Conservation (phyloP, 2,113 vertebrate genomes). For the Chaetodon trifascialis region DNA sequence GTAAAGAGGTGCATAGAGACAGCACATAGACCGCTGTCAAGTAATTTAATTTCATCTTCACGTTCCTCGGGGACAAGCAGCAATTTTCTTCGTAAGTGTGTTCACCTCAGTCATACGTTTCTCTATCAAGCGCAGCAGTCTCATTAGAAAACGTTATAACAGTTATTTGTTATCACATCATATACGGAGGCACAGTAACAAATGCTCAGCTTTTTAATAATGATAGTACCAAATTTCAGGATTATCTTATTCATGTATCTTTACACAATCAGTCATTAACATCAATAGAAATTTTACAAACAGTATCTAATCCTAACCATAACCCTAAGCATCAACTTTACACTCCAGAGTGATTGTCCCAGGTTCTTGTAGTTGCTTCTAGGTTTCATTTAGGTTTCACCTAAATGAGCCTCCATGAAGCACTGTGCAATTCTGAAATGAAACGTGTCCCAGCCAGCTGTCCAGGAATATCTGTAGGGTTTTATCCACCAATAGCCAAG, state of each 20-base stretch:
- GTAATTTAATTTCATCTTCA: background rate
- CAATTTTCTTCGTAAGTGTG: slow-evolving; percentile 13
- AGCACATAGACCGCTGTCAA: background rate
- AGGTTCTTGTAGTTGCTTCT: background rate
- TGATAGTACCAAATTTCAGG: background rate
- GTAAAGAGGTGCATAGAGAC: background rate
- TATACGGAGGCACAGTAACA: background rate
- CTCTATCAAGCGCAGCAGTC: slow-evolving; percentile 4
- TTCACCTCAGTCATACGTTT: background rate
- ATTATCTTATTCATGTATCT: background rate
- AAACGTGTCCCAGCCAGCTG: slow-evolving; percentile 27
- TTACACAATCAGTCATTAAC: background rate
- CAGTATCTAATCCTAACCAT: too few species aligned
- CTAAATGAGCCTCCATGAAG: slow-evolving; percentile 17
- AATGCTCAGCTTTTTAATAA: background rate
- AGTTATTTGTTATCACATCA: background rate
- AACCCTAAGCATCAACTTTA: too few species aligned
- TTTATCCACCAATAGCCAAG: slow-evolving; percentile 25
- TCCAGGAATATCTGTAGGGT: slow-evolving; percentile 10
- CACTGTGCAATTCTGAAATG: slow-evolving; percentile 1
- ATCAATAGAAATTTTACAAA: too few species aligned
- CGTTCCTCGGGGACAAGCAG: background rate
- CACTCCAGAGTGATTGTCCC: background rate
- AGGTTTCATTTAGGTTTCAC: too few species aligned
- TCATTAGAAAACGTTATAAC: background rate